Evolutionary conservation across 2,113 vertebrate genomes (phyloP).

Genomic region (Tachuris rubrigastra): DNA sequence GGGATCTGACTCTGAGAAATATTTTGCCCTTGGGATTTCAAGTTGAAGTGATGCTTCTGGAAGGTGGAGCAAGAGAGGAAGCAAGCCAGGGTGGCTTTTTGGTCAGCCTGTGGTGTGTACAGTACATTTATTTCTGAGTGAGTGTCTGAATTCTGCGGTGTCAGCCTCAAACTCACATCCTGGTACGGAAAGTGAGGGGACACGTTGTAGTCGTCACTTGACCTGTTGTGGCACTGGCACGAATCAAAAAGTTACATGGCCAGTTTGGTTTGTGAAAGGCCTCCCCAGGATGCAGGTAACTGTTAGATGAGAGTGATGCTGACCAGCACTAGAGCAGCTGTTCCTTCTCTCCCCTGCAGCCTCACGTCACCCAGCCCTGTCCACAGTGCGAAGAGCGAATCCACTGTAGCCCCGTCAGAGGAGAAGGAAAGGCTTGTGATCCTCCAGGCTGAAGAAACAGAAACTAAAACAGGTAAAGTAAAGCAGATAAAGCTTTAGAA

Average conservation of each 20-base stretch:
- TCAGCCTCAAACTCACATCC: not conserved
- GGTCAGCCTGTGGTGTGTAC: not conserved
- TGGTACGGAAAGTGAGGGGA: not conserved
- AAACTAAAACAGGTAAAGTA: constrained; percentile 77
- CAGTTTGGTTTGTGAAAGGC: not conserved
- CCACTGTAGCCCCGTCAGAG: constrained; percentile 73
- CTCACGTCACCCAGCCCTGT: constrained; percentile 86
- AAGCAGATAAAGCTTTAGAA: not conserved
- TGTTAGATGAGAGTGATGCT: not conserved
- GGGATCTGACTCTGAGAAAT: not conserved
- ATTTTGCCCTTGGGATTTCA: not conserved
- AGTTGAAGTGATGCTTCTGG: not conserved
- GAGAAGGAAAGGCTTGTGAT: constrained; percentile 77
- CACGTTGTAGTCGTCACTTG: not conserved
- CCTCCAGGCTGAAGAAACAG: constrained; percentile 69
- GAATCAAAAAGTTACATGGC: not conserved
- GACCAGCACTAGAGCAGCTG: not conserved
- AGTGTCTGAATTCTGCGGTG: not conserved
- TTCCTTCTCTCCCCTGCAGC: constrained; percentile 66
- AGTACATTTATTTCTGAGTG: not conserved
- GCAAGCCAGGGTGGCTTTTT: not conserved
- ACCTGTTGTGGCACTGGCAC: not conserved
- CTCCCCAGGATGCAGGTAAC: not conserved
- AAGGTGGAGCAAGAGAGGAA: not conserved
- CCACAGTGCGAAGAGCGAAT: constrained; percentile 79